Base-by-base conservation (phyloP, 2,113 vertebrate genomes). In the Pomatorhinus ruficollis region DNA sequence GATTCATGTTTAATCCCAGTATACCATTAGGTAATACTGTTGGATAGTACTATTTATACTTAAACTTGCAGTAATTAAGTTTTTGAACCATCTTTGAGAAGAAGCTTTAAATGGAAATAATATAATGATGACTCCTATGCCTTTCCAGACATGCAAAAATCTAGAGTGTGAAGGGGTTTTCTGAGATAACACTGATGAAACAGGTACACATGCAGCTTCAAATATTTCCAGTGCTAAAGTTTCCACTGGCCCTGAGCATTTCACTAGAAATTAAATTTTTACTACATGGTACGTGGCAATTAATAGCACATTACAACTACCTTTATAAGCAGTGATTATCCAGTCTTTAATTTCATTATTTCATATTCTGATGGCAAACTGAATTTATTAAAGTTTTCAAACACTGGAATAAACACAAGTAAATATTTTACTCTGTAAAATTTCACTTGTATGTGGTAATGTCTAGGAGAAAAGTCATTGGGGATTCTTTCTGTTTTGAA, bases 401-500 rank as follows among this genome's bases (percentile, higher is more conserved):
- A 89, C 69, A 57, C 28, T 33, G 60, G 50, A 82, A 71, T 75
- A 84, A 89, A 82, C 45, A 76, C 31, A 56, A 60, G 60, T 75
- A 89, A 94, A 83, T 94, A 70, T 83, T 95, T 81, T 52, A 20
- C n/a, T 91, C 23, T 13, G 44, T 50, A 65, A 60, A 83, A 68
- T 78, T 89, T 84, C 40, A 40, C 25, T 83, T 24, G 0, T 50
- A 12, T 60, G 28, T 59, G 61, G 44, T 83, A 77, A 82, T n/a
- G 18, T 31, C 83, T 81, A 28, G 56, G 60, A 78, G 77, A 87
- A 87, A 93, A 79, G 49, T 70, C 57, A 35, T 44, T 78, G 54
- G 53, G 66, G 77, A 84, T 75, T 74, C 24, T 76, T 87, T 85
- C 69, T 94, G 21, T 79, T 91, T 95, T 60, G 44, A 92, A 93